Evolutionary conservation across 2,797 vertebrate genomes (phyloP).

Genomic region (Alfaro cultratus): DNA sequence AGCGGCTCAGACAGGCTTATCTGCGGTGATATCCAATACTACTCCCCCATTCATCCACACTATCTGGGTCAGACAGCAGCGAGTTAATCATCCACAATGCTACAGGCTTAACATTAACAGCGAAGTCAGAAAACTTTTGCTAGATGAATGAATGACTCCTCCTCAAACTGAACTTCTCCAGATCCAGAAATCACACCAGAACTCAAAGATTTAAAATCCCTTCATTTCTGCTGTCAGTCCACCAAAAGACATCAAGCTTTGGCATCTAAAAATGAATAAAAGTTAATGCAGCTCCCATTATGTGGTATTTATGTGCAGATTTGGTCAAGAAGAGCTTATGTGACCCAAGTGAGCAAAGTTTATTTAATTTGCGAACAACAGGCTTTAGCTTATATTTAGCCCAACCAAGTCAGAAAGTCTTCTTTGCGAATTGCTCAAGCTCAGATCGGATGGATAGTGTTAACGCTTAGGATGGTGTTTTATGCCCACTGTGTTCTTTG

Average conservation of each 20-base stretch:
- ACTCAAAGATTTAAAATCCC: not conserved
- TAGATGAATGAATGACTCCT: not conserved
- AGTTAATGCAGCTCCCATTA: not conserved
- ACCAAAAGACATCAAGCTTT: not conserved
- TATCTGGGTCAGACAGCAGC: conserved; percentile 46
- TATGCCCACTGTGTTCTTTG: not conserved
- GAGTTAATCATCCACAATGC: conserved; percentile 36
- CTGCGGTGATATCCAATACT: conserved; percentile 50
- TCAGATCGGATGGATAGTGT: not conserved
- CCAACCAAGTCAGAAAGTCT: not conserved
- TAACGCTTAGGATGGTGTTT: not conserved
- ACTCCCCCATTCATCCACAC: conserved; percentile 33
- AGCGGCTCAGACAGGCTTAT: conserved; percentile 71
- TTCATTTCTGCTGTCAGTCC: not conserved
- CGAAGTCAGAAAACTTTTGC: not conserved
- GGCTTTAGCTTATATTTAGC: not conserved
- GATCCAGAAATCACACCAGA: too few species aligned
- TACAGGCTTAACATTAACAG: conserved; percentile 13
- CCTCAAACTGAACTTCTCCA: too few species aligned
- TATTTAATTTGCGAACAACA: not conserved
- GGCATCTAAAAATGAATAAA: not conserved
- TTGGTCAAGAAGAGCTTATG: not conserved
- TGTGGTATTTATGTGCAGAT: not conserved
- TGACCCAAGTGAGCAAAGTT: not conserved
- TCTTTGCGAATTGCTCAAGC: not conserved